Base-by-base conservation (phyloP, 1,140 invertebrate species). In the Spodoptera litura region DNA sequence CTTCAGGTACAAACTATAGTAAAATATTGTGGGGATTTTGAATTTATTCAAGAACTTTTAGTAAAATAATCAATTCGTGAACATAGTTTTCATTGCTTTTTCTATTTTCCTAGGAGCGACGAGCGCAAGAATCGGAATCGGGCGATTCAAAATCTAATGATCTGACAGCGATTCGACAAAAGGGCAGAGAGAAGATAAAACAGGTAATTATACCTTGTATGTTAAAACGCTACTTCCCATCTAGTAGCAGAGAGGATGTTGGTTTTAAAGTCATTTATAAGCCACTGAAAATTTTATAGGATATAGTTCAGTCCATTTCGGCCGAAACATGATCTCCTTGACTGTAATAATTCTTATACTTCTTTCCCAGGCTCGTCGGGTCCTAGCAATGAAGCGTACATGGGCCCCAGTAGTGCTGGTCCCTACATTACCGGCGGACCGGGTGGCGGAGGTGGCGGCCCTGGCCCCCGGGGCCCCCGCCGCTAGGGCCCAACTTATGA, bases 391-490 rank as follows among this genome's bases (percentile, higher is more conserved):
- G 87, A 99, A 99, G 89, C 96, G 98, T 2, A 97, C 97, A 2
- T 97, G 97, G 78, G 97, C 98, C 0, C 98, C 98, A 0, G 97
- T 99, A 66, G 98, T 99, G 27, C 97, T 98, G 0, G 98, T 99
- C 84, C 99, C 99, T 0, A 99, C 98, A 0, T 98, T 99, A 88
- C 98, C 99, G 0, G 97, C 97, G 0, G 98, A 99, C 87, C 96
- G 97, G 15, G 97, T 98, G 44, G 96, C 97, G 62, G 98, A 98
- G 92, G 99, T 99, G 81, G 97, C 97, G 3, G 95, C 95, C 15
- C 95, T 98, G 83, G 95, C 95, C 15, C 86, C 85, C 11, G 90
- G 89, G 0, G 86, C 91, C 6, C 84, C 91, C 0, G 82, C 88
- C 1, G 95, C 96, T 13, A 97, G 98, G 79, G 97, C 97, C 62